These are phyloP conservation scores for Myotis findleyi DNA, from an alignment of 2,797 vertebrate species.

Conservation along the genomic window DNA sequence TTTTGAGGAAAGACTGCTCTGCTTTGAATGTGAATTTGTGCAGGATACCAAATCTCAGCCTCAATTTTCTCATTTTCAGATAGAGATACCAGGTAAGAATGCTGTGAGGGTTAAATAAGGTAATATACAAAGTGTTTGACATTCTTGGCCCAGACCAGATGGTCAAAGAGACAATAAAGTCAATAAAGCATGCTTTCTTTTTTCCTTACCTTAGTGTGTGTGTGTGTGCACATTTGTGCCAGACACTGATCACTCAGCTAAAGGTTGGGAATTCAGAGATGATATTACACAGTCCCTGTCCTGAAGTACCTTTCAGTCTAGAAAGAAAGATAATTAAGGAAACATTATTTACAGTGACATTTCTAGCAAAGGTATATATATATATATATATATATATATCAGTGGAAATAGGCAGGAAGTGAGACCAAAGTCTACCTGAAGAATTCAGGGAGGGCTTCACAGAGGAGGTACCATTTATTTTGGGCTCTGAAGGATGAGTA, in stretches of 20 bases:
- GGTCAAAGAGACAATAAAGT: conserved; percentile 15
- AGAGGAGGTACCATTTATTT: conserved; percentile 8
- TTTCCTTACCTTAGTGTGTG: neutral
- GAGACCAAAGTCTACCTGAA: neutral
- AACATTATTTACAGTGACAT: conserved; percentile 8
- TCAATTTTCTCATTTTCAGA: neutral
- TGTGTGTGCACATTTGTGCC: neutral
- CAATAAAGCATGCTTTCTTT: conserved; percentile 17
- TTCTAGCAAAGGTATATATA: neutral
- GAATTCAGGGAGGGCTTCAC: neutral
- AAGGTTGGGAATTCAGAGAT: neutral
- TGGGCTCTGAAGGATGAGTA: neutral
- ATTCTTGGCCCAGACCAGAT: conserved; percentile 24
- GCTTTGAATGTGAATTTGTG: neutral
- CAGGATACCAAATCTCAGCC: neutral
- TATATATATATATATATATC: too few species aligned
- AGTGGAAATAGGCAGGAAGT: neutral
- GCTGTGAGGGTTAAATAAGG: conserved; percentile 28
- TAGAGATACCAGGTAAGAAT: neutral
- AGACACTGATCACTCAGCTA: neutral
- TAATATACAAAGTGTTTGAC: neutral
- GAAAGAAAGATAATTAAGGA: conserved; percentile 32
- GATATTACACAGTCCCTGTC: neutral
- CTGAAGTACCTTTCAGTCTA: neutral
- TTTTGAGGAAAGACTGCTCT: conserved; percentile 32